Evolutionary conservation across 2,113 vertebrate genomes (phyloP).

Genomic region (Strigops habroptila): DNA sequence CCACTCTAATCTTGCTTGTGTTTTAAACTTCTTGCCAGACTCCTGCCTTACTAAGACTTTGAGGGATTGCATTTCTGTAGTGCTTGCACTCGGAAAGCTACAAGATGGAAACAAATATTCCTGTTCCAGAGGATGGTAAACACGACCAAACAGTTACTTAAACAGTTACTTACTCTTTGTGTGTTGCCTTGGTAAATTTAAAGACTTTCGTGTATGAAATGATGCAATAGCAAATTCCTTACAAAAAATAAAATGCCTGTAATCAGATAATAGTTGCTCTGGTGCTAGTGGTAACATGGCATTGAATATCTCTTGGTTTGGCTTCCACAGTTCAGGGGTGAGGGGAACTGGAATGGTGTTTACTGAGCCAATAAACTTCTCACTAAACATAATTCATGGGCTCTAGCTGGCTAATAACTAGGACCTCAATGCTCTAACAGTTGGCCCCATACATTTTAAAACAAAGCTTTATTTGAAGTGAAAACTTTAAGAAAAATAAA

Average conservation of each 20-base stretch:
- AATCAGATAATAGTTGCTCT: conserved; percentile 48
- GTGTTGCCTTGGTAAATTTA: conserved; percentile 23
- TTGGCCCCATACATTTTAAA: conserved; percentile 58
- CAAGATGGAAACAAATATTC: background rate
- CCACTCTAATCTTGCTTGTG: background rate
- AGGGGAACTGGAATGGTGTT: conserved; percentile 61
- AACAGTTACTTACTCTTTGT: conserved; percentile 9
- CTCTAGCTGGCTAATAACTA: conserved; percentile 63
- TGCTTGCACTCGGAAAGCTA: background rate
- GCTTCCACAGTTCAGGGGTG: conserved; percentile 33
- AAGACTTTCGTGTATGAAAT: background rate
- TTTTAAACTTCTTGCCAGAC: background rate
- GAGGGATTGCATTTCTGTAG: background rate
- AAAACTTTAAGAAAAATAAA: conserved; percentile 64
- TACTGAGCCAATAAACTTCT: conserved; percentile 71
- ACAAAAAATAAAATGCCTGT: conserved; percentile 41
- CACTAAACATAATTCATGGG: conserved; percentile 67
- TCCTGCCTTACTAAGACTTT: background rate
- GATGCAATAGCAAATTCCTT: conserved; percentile 53
- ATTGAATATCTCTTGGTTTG: conserved; percentile 49
- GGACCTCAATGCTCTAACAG: conserved; percentile 59
- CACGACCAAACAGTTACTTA: background rate
- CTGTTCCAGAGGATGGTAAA: background rate
- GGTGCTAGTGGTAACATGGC: conserved; percentile 7
- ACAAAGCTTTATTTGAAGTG: conserved; percentile 66